phyloP scores from a whole-genome alignment of 2,113 vertebrate genomes.

The Rhabdornis inornatus region DNA sequence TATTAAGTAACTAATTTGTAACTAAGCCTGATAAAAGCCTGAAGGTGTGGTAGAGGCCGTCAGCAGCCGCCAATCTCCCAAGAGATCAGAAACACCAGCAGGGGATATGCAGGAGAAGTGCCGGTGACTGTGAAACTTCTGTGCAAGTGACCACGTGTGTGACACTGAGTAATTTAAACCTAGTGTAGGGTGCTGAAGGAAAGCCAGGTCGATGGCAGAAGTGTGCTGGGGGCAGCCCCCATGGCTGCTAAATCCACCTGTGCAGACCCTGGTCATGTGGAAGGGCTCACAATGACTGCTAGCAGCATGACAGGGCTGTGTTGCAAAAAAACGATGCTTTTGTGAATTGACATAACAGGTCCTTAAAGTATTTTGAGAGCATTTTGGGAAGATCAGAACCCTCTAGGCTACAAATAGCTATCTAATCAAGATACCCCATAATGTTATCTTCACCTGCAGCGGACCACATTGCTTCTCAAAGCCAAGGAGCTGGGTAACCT shows the following conservation, averaged over 20 bases:
- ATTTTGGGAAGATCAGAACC: neutral
- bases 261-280: neutral
- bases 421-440: neutral
- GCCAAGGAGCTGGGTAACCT: neutral
- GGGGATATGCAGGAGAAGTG: neutral
- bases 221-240: neutral
- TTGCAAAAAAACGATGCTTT: neutral
- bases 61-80: neutral
- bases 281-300: fast-evolving
- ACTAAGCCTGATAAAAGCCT: neutral
- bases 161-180: neutral
- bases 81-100: neutral
- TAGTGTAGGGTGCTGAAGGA: neutral
- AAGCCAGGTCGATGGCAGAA: neutral
- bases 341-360: neutral
- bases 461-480: neutral
- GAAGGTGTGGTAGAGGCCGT: neutral
- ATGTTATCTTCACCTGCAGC: neutral
- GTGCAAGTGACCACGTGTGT: fast-evolving
- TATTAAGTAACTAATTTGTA: too few relatives aligned
- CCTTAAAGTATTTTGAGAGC: neutral
- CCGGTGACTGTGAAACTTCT: neutral
- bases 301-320: neutral
- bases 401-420: neutral
- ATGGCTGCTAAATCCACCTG: neutral